Percentiles rank a stretch among this genome's conserved stretches.
These are phyloP conservation scores for Lophius americanus DNA, from an alignment of 2,797 vertebrate species.

Conservation along the genomic window DNA sequence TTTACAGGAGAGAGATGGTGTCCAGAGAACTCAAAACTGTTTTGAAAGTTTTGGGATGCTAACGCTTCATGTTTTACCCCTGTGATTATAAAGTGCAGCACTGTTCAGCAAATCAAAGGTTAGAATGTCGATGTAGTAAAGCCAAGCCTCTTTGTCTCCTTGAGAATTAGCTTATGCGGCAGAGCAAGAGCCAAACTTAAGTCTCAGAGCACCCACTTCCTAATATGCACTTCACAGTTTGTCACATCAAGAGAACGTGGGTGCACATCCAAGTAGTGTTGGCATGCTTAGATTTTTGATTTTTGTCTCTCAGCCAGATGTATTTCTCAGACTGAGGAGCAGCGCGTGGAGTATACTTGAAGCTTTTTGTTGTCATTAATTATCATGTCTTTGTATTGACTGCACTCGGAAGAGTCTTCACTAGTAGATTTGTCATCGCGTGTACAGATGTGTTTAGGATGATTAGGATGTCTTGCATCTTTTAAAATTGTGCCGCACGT, in stretches of 20 bases:
- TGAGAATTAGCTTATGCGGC: conserved; percentile 53
- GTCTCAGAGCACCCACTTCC: conserved; percentile 60
- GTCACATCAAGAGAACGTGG: conserved; percentile 51
- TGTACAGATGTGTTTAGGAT: conserved; percentile 38
- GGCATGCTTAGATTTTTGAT: conserved; percentile 77
- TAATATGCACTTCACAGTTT: conserved; percentile 71
- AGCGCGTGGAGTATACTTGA: conserved; percentile 81
- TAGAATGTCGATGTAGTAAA: conserved; percentile 61
- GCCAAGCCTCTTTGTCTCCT: conserved; percentile 61
- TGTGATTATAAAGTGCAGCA: conserved; percentile 54
- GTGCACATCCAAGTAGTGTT: conserved; percentile 59
- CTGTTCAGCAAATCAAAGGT: conserved; percentile 47
- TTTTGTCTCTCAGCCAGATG: conserved; percentile 59
- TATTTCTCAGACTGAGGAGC: conserved; percentile 66
- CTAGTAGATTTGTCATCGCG: conserved; percentile 51
- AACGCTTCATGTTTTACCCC: conserved; percentile 55
- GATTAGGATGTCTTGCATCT: conserved; percentile 28
- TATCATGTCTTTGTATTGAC: conserved; percentile 60
- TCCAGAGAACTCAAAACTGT: conserved; percentile 28
- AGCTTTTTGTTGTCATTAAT: conserved; percentile 73
- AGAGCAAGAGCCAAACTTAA: conserved; percentile 61
- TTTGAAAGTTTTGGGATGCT: conserved; percentile 52
- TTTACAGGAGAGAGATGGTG: conserved; percentile 39
- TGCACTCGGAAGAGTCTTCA: conserved; percentile 56
- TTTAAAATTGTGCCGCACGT: conserved; percentile 50